Evolutionary conservation across 1,140 invertebrate genomes (phyloP), one percentile per base, ranked within the genome.

Genomic region (Hyles euphorbiae): DNA sequence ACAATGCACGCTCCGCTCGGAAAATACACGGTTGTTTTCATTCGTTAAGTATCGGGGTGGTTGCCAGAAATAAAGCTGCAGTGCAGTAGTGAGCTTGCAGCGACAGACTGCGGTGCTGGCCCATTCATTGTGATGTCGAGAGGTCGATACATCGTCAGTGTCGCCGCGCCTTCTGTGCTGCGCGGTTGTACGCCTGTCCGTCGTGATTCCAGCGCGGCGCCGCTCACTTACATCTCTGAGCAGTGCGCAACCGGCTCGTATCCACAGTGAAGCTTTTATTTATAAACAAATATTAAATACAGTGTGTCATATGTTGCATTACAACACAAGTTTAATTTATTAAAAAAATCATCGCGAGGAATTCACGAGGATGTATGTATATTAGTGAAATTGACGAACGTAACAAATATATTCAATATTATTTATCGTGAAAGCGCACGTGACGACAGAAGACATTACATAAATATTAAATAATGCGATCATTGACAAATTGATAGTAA

Each of bases 1-100:
- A 78, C 53, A 72, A 60, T 65, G 62, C 59, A 22, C 34, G 53
- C 11, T 44, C 34, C 34, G 36, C 34, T 56, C 44, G 44, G 56
- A 55, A 56, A 58, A 63, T 45, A 54, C 44, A 46, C 40, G 36
- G 45, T 57, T 60, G 53, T 64, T 67, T 67, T 65, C 63, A 56
- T 70, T 59, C 56, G 61, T 59, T 75, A 68, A 70, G 61, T 64
- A 51, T 63, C 63, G 73, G 73, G 72, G 73, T 80, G 71, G 60
- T 68, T 86, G 81, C 81, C 83, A 87, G 81, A 82, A 87, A 84
- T 83, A 87, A 83, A 80, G 72, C 83, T 87, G 83, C 83, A 87
- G 71, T 85, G 83, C 83, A 85, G 83, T 83, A 71, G 67, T 64
- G 68, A 65, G 73, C 78, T 84, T 87, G 83, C 81, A 84, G 78